Evolutionary conservation across 2,113 vertebrate genomes (phyloP), one percentile per base, ranked within the genome.

Genomic region (Brachirus orientalis): DNA sequence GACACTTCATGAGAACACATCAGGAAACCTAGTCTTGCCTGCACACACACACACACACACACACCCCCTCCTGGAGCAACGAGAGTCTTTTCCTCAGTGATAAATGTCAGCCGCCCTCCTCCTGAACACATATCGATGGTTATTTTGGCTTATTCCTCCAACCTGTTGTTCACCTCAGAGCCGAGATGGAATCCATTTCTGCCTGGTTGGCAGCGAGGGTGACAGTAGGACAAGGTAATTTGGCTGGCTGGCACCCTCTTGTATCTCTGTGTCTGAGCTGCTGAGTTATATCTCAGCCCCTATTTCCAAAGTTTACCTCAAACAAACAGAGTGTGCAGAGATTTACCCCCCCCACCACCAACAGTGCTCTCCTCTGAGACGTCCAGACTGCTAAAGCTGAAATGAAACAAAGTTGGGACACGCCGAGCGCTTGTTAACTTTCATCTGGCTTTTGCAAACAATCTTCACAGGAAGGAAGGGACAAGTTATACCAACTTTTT

Each of bases 101-200:
- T 79, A 79, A 85, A 86, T 81, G 72, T 84, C 71, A 68, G 72
- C 69, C 63, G 75, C 37, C 72, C 54, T 75, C 67, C 75, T 77
- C 82, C 64, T 62, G 72, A 64, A 19, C 75, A 82, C 70, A 85
- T 87, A 82, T 85, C 63, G 38, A 77, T 80, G 75, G 64, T 80
- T 86, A 71, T 89, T 86, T 72, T 79, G 76, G 59, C 64, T 88
- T 85, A 86, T 86, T 88, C 56, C 79, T 81, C 69, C 80, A 85
- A 84, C 82, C 82, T 80, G 75, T 82, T 84, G 85, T 78, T 85
- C 79, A 86, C 82, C 75, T 79, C 70, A 20, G 76, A 80, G 63
- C 35, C 18, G 72, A 87, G 80, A 86, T 78, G 57, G 80, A 88
- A 88, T 86, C 83, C 77, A 88, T 87, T 85, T 81, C 83, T 79